A percentile compares a stretch with the other conserved stretches of the same genome.
Evolutionary conservation across 2,797 vertebrate species (phyloP).

Genomic region (Mionectes olivaceus): DNA sequence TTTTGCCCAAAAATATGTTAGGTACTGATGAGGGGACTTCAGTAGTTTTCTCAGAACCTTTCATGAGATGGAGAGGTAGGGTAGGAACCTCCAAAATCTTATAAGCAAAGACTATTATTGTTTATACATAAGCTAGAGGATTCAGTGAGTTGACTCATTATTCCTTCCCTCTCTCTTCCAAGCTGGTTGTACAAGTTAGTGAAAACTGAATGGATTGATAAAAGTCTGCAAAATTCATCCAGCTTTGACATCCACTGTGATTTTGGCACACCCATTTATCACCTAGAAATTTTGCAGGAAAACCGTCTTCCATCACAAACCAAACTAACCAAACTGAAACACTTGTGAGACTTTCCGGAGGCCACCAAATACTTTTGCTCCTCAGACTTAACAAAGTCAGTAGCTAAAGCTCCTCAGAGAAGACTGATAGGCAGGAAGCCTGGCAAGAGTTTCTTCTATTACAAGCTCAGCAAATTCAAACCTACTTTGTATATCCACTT

Average conservation of each 20-base stretch:
- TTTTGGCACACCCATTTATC: neutral
- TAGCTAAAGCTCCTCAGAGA: neutral
- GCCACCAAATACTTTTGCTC: neutral
- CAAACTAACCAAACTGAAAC: neutral
- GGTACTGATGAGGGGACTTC: conserved; percentile 23
- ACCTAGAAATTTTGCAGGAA: neutral
- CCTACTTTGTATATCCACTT: neutral
- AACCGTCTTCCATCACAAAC: neutral
- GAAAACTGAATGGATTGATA: conserved; percentile 42
- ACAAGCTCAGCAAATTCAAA: neutral
- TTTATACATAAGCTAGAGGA: conserved; percentile 29
- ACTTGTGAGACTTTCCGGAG: neutral
- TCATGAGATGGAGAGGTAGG: neutral
- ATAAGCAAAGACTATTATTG: conserved; percentile 42
- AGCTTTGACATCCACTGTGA: neutral
- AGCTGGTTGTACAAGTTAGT: conserved; percentile 38
- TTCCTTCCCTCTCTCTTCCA: conserved; percentile 52
- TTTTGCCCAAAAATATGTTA: conserved; percentile 50
- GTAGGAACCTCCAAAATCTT: neutral
- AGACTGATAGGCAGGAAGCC: neutral
- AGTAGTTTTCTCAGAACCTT: conserved; percentile 12
- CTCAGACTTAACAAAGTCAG: neutral
- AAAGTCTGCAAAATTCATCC: neutral
- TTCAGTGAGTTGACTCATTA: conserved; percentile 48
- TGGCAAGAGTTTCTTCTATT: neutral